Conservation (phyloP, 2,797 vertebrate species). For the Dicrostonyx torquatus region DNA sequence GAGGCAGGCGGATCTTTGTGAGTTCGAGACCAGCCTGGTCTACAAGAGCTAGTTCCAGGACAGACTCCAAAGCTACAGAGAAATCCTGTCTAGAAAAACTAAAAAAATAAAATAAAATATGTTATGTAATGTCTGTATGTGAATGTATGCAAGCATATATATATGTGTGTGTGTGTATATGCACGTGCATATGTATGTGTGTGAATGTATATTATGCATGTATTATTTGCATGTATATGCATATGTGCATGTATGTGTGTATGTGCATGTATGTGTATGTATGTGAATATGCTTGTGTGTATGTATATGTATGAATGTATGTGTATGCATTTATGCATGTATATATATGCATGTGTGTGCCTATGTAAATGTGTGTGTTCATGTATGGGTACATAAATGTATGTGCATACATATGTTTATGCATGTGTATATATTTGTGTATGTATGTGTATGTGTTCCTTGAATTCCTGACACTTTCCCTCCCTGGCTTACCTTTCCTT, state of each 20-base stretch:
- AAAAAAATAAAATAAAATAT: no score
- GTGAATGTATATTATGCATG: background rate
- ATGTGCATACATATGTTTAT: background rate
- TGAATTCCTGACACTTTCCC: background rate
- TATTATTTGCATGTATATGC: no score
- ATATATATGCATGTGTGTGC: background rate
- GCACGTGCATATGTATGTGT: background rate
- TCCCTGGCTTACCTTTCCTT: background rate
- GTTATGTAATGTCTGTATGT: no score
- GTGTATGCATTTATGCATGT: background rate
- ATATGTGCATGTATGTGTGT: background rate
- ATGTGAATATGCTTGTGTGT: accelerated
- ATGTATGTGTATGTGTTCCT: background rate
- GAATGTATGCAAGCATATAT: no score
- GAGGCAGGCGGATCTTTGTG: no score
- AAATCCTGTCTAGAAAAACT: no score
- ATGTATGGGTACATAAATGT: background rate
- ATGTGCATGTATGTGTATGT: background rate
- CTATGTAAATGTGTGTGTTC: background rate
- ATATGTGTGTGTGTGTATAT: no score
- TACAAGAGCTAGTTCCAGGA: no score
- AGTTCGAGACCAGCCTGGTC: no score
- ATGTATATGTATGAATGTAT: background rate
- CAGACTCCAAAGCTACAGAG: no score
- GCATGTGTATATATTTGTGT: background rate